Base-by-base conservation (phyloP, 2,888 invertebrate species). In the Yponomeuta plumbellus region DNA sequence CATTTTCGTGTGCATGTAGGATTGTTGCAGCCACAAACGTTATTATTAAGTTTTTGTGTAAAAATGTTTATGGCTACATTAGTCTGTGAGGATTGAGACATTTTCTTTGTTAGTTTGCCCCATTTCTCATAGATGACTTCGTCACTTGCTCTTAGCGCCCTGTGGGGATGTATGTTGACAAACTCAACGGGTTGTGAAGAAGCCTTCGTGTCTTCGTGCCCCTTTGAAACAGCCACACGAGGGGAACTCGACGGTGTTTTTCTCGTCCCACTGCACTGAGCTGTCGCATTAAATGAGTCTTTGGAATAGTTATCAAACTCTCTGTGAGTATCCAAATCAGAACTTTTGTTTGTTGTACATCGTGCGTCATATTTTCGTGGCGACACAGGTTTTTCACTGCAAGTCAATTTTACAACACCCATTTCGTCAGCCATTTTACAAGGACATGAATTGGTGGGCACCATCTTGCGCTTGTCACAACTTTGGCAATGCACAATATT, bases 251-350 rank as follows among this genome's bases (percentile, higher is more conserved):
- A 34, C 34, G 34, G 34, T 34, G 34, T 34, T 34, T 34, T 52
- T 5, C 44, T 52, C 17, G 44, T 6, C 17, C 44, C 21, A 59
- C 23, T 59, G 21, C 23, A 59, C 11, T 59, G 21, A 59, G 13
- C 20, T 17, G 59, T 22, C 13, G 10, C 59, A 59, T 59, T 22
- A 52, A 52, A 52, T 0, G 44, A 52, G 17, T 52, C 44, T 17
- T 52, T 52, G 2, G 44, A 52, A 52, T 17, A 17, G 1, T 59
- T 59, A 13, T 59, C 22, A 59, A 59, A 21, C 59, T 59, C 22
- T 59, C 22, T 59, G 11, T 59, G 81, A 73, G 86, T 86, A 66
- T 89, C 88, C 66, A 74, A 72, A 11, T 80, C 78, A 67, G 70
- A 76, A 63, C 77, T 69, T 74, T 80, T 85, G 61, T 75, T 68